These are phyloP conservation scores for Nannobrachium achirus DNA, from an alignment of 2,113 vertebrate species.

Conservation along the genomic window DNA sequence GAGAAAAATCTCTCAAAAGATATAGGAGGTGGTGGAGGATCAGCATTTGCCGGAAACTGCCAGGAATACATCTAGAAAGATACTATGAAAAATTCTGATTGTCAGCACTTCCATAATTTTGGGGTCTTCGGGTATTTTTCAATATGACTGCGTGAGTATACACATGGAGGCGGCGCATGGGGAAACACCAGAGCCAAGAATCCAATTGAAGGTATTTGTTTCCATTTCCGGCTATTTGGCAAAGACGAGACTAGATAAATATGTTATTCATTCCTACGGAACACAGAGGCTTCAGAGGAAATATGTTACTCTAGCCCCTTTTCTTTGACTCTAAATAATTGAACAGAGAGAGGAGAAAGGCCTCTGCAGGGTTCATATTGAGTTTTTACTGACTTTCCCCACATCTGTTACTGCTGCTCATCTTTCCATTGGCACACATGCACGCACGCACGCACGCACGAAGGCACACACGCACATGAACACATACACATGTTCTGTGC, in stretches of 20 bases:
- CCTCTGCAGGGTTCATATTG: slow-evolving; percentile 76
- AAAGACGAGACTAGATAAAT: slow-evolving; percentile 76
- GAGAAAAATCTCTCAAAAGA: slow-evolving; percentile 44
- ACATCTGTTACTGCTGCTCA: slow-evolving; percentile 63
- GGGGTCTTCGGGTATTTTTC: slow-evolving; percentile 60
- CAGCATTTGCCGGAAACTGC: slow-evolving; percentile 60
- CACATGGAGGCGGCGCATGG: slow-evolving; percentile 39
- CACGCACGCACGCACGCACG: slow-evolving; percentile 8
- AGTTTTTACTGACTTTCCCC: slow-evolving; percentile 71
- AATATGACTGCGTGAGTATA: slow-evolving; percentile 42
- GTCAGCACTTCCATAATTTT: slow-evolving; percentile 61
- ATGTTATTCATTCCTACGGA: slow-evolving; percentile 68
- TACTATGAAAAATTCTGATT: slow-evolving; percentile 50
- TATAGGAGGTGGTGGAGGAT: slow-evolving; percentile 42
- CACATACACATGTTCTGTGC: not conserved
- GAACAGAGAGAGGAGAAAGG: slow-evolving; percentile 73
- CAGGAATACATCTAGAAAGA: slow-evolving; percentile 57
- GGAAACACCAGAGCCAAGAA: slow-evolving; percentile 56
- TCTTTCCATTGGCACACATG: slow-evolving; percentile 33
- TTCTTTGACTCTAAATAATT: slow-evolving; percentile 82
- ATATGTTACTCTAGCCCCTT: slow-evolving; percentile 64
- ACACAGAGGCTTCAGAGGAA: slow-evolving; percentile 69
- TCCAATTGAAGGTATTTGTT: slow-evolving; percentile 75
- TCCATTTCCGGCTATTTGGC: slow-evolving; percentile 76
- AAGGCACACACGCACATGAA: slow-evolving; percentile 1